These are phyloP conservation scores for Solenopsis fugax DNA, from an alignment of 1,140 invertebrate genomes.

Conservation along the genomic window DNA sequence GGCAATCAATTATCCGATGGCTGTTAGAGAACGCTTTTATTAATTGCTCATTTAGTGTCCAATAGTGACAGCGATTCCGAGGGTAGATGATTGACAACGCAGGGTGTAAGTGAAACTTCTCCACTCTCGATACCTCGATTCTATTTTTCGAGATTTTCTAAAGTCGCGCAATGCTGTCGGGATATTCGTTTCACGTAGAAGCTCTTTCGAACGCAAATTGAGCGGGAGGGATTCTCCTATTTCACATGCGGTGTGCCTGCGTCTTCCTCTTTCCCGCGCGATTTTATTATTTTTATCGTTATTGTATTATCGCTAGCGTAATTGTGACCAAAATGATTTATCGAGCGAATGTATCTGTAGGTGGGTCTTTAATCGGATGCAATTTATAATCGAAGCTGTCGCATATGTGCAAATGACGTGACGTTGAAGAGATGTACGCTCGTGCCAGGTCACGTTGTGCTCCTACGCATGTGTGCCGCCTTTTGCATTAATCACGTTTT, in stretches of 20 bases:
- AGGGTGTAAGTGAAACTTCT: not conserved
- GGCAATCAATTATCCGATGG: slow-evolving; percentile 41
- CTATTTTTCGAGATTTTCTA: slow-evolving; percentile 27
- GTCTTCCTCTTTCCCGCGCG: not conserved
- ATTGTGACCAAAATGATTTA: not conserved
- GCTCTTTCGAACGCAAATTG: slow-evolving; percentile 27
- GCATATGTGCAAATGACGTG: slow-evolving; percentile 53
- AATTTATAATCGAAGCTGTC: slow-evolving; percentile 40
- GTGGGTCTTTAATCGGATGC: slow-evolving; percentile 36
- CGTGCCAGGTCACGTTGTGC: slow-evolving; percentile 10
- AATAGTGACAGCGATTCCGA: not conserved
- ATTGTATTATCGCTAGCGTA: slow-evolving; percentile 24
- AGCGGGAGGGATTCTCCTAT: slow-evolving; percentile 29
- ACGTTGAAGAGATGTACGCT: slow-evolving; percentile 46
- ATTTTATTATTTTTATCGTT: slow-evolving; percentile 40
- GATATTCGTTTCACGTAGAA: slow-evolving; percentile 55
- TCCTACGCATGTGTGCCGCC: slow-evolving; percentile 17
- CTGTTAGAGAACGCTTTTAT: slow-evolving; percentile 6
- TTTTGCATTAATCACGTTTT: slow-evolving; percentile 58
- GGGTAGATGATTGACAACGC: not conserved
- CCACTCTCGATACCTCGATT: slow-evolving; percentile 34
- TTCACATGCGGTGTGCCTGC: not conserved
- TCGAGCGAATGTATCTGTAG: slow-evolving; percentile 8
- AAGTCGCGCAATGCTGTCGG: not conserved
- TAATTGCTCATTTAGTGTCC: slow-evolving; percentile 24